Conservation (phyloP, 2,888 invertebrate species). For the Geotrupes spiniger region DNA sequence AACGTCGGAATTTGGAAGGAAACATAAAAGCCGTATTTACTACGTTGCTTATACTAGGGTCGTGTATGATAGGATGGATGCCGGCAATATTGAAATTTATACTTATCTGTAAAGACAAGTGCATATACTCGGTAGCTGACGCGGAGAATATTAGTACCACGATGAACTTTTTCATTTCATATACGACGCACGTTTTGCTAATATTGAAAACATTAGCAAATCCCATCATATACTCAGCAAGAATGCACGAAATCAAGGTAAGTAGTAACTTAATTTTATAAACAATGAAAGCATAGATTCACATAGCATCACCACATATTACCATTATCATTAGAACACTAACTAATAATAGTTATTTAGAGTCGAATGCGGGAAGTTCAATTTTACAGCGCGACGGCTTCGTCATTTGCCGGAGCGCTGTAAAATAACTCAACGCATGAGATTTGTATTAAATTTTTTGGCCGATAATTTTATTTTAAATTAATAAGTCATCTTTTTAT, state of each 20-base stretch:
- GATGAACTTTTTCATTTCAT: slow-evolving; percentile 28
- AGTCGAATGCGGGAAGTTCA: no score
- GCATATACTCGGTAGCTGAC: slow-evolving; percentile 34
- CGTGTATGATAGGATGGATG: slow-evolving; percentile 60
- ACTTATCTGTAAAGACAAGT: slow-evolving; percentile 53
- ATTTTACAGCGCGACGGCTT: no score
- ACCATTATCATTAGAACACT: no score
- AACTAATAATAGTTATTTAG: no score
- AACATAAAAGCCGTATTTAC: slow-evolving; percentile 60
- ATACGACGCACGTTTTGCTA: slow-evolving; percentile 53
- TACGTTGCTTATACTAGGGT: slow-evolving; percentile 61
- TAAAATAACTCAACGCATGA: no score
- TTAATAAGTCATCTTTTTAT: no score
- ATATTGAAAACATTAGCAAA: slow-evolving; percentile 63
- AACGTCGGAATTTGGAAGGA: slow-evolving; percentile 47
- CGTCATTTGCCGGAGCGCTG: no score
- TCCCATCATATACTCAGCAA: slow-evolving; percentile 64
- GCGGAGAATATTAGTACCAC: slow-evolving; percentile 11
- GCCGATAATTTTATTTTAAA: no score
- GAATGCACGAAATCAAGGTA: slow-evolving; percentile 65
- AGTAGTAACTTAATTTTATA: no score
- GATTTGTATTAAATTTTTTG: no score
- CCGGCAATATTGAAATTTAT: slow-evolving; percentile 59
- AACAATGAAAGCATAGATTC: no score
- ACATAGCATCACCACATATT: no score